These are phyloP conservation scores for Megastigmus dorsalis DNA, from an alignment of 2,888 invertebrate species.

Conservation along the genomic window DNA sequence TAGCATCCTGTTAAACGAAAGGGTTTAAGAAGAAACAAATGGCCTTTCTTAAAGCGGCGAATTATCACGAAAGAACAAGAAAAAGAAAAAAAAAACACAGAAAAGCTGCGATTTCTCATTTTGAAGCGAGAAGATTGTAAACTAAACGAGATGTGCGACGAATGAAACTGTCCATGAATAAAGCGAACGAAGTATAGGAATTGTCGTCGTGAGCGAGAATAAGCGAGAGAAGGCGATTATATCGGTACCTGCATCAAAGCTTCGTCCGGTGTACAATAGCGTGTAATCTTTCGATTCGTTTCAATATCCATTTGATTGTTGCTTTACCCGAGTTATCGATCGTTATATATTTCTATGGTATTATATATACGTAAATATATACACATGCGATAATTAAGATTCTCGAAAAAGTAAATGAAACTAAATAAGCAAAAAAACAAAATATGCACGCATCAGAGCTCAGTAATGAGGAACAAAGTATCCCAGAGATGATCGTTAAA, in stretches of 20 bases:
- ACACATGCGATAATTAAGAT: slow-evolving; percentile 11
- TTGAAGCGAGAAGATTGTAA: background rate
- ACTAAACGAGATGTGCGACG: background rate
- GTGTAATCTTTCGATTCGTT: background rate
- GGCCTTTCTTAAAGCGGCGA: slow-evolving; percentile 43
- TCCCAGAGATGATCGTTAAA: slow-evolving; percentile 50
- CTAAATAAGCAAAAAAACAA: no score
- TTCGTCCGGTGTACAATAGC: slow-evolving; percentile 45
- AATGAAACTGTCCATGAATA: slow-evolving; percentile 20
- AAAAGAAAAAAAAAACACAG: background rate
- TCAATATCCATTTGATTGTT: slow-evolving; percentile 1
- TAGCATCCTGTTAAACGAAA: slow-evolving; percentile 12
- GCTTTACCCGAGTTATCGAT: slow-evolving; percentile 38
- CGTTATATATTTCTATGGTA: slow-evolving; percentile 42
- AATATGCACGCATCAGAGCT: slow-evolving; percentile 43
- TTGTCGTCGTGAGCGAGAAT: no score
- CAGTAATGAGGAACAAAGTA: slow-evolving; percentile 10
- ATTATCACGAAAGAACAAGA: slow-evolving; percentile 1
- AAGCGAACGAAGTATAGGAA: no score
- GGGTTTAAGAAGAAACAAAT: slow-evolving; percentile 29
- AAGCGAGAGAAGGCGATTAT: background rate
- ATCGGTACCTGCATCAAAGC: slow-evolving; percentile 47
- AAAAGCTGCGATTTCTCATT: slow-evolving; percentile 31
- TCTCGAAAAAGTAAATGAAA: no score
- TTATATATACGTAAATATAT: slow-evolving; percentile 10